Evolutionary conservation across 2,113 vertebrate genomes (phyloP).

Genomic region (Circaetus cinerascens): DNA sequence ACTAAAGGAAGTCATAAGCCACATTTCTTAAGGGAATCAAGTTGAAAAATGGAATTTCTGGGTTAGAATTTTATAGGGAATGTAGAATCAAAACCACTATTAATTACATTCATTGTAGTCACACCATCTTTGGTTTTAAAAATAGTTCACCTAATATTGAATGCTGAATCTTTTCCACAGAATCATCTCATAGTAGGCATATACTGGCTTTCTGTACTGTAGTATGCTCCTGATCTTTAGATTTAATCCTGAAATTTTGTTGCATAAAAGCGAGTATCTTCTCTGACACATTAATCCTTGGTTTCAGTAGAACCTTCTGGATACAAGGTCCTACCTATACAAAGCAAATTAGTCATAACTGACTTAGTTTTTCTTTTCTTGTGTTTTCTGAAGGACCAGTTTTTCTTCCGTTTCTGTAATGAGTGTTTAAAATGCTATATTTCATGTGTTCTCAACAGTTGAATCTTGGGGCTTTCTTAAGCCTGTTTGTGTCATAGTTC

Average conservation of each 20-base stretch:
- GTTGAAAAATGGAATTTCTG: neutral
- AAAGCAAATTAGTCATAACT: neutral
- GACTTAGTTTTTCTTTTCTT: neutral
- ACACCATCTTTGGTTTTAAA: neutral
- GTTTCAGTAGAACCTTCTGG: neutral
- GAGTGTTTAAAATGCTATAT: neutral
- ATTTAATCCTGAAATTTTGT: neutral
- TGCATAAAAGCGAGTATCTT: neutral
- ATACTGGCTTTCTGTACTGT: neutral
- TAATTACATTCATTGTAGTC: neutral
- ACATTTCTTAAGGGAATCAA: neutral
- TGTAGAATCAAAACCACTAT: neutral
- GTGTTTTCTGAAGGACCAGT: neutral
- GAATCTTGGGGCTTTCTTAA: neutral
- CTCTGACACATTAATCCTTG: neutral
- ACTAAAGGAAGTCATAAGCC: neutral
- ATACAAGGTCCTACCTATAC: neutral
- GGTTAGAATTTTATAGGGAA: neutral
- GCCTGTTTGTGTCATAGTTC: neutral
- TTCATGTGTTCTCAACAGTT: neutral
- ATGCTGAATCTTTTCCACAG: neutral
- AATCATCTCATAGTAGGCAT: neutral
- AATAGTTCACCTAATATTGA: neutral
- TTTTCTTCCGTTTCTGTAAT: neutral
- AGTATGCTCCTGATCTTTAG: neutral